Base-by-base conservation (phyloP, 2,888 invertebrate species). In the Drosophila lacicola region DNA sequence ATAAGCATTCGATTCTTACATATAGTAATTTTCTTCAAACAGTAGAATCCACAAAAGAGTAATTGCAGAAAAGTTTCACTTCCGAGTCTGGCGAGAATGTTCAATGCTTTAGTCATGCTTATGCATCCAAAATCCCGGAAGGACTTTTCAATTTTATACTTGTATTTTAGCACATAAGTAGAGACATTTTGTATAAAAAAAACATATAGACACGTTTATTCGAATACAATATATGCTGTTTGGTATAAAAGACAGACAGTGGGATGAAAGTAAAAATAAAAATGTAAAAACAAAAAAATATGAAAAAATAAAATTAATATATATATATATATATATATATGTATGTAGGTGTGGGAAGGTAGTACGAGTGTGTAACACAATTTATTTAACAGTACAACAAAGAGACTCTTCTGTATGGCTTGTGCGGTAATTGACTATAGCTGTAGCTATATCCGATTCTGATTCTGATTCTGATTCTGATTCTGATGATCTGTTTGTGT, bases 151-250 rank as follows among this genome's bases (percentile, higher is more conserved):
- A 21, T 21, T 25, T 25, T 1, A 0, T 25, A 1, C 5, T 21
- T 25, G 0, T 21, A 21, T 4, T 21, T 21, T 5, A 21, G 21
- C 21, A 6, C 25, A 8, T 8, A 50, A 10, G 2, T 2, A 37
- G 37, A 37, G 39, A 19, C n/a, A 45, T 53, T 54, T 64, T 67
- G 37, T 78, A 80, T 60, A 75, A 29, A 29, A 29, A 80, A 79
- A 81, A 81, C 70, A 76, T 78, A 73, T 76, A 76, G 82, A 76
- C 71, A 77, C 71, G 53, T 75, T 83, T 83, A 87, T 83, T 83
- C 82, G 84, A 84, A 80, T 79, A 69, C 68, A 78, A 66, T 70
- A 70, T 71, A 83, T 76, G 55, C 39, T 63, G 77, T 60, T 78
- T 69, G 67, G 70, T 83, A 86, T 66, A 83, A 81, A 83, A 76